A percentile compares a stretch with the other conserved stretches of the same genome.
These are phyloP conservation scores for Ochropleura leucogaster DNA, from an alignment of 2,888 invertebrate genomes.

Conservation along the genomic window DNA sequence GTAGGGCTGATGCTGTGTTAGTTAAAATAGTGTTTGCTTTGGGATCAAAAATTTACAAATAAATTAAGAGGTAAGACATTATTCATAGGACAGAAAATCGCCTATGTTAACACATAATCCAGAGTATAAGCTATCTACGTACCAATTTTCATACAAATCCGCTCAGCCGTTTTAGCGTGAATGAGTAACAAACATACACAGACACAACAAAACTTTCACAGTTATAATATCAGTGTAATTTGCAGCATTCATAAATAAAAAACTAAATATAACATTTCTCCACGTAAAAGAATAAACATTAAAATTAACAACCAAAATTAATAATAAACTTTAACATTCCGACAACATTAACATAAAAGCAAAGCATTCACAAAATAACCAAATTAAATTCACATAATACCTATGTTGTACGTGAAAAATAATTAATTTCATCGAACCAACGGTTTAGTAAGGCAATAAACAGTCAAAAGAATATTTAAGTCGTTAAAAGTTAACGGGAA, in stretches of 20 bases:
- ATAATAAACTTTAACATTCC: constrained; percentile 21
- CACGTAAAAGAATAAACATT: constrained; percentile 28
- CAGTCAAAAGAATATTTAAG: constrained; percentile 35
- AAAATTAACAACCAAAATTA: constrained; percentile 26
- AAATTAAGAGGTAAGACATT: not conserved
- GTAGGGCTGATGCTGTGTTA: constrained; percentile 32
- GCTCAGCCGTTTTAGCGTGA: too few relatives aligned
- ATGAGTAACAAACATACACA: too few relatives aligned
- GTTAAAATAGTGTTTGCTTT: not conserved
- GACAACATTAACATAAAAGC: constrained; percentile 16
- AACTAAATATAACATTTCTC: constrained; percentile 8
- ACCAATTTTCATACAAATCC: too few relatives aligned
- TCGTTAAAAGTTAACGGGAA: constrained; percentile 57
- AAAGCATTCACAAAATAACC: constrained; percentile 20
- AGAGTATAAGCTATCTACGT: too few relatives aligned
- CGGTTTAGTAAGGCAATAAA: constrained; percentile 34
- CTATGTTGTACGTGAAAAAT: constrained; percentile 8
- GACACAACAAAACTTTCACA: too few relatives aligned
- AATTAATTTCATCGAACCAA: constrained; percentile 29
- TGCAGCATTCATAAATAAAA: constrained; percentile 1
- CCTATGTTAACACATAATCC: too few relatives aligned
- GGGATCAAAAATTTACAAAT: not conserved
- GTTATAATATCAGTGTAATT: too few relatives aligned
- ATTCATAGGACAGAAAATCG: too few relatives aligned
- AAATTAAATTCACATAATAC: constrained; percentile 31